These are phyloP conservation scores for Argopecten irradians DNA, from an alignment of 1,140 invertebrate genomes.

Conservation along the genomic window DNA sequence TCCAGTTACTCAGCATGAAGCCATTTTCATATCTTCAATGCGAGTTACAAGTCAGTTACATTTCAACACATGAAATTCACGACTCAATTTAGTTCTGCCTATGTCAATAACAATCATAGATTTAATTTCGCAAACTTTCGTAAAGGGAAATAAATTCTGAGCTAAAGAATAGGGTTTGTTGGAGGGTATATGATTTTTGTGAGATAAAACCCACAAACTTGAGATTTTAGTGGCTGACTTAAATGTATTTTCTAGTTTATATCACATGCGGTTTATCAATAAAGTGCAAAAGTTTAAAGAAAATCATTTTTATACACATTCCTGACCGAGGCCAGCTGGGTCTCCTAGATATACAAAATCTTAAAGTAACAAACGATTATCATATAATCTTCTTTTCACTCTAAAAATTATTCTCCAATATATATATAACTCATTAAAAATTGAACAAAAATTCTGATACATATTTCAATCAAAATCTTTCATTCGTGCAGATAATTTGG, in stretches of 20 bases:
- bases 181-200: background rate
- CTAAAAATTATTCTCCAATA: background rate
- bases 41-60: background rate
- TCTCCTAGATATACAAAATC: background rate
- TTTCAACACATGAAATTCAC: background rate
- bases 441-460: background rate
- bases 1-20: background rate
- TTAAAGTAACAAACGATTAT: background rate
- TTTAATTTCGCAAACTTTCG: background rate
- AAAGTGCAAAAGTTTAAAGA: background rate
- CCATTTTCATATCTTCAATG: background rate
- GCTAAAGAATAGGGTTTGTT: background rate
- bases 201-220: background rate
- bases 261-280: background rate
- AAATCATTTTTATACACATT: background rate
- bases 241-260: constrained; percentile 13
- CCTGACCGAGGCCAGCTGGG: background rate
- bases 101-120: background rate
- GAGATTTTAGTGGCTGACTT: constrained; percentile 11
- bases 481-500: no score
- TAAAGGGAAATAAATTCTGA: background rate
- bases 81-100: background rate
- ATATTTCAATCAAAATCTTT: background rate
- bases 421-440: background rate
- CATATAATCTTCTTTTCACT: background rate